Evolutionary conservation across 2,888 invertebrate species (phyloP), one percentile per base, ranked within the genome.

Genomic region (Drepanosiphum platanoidis): DNA sequence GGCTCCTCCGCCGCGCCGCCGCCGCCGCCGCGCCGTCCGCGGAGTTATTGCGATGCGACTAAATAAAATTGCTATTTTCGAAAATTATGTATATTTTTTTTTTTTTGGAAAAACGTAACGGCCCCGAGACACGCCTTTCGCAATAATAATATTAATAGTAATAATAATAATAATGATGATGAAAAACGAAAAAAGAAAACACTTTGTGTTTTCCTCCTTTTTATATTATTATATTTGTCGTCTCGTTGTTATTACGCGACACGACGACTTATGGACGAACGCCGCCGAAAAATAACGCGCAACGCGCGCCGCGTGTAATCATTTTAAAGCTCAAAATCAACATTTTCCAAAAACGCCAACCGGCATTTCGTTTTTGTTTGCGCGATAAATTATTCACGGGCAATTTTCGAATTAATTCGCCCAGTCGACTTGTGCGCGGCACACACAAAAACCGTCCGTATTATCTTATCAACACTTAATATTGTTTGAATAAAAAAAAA

Each of bases 21-120:
- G n/a, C n/a, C n/a, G 42, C n/a, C n/a, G n/a, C n/a, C n/a, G n/a
- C n/a, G 42, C 22, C 18, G 15, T n/a, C 30, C 36, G 32, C n/a
- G n/a, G n/a, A 68, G 46, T 68, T 34, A 68, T 68, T 46, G 46
- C 39, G 30, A 34, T 27, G 34, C 27, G 34, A 52, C 34, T 34
- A 68, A 68, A 68, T 68, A 52, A 34, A 68, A 80, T 46, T 68
- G 22, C 22, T 68, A 66, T 80, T 80, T 70, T 68, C 34, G 13
- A 46, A n/a, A 68, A 68, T 61, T 27, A 52, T 52, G 27, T 36
- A 34, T 22, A 68, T 79, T 79, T n/a, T n/a, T n/a, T n/a, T n/a
- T n/a, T n/a, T n/a, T n/a, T 52, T 46, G 18, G 22, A 68, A 68
- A n/a, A 46, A 79, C n/a, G 36, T 68, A 68, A 78, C 27, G 27